Evolutionary conservation across 2,888 invertebrate genomes (phyloP), one percentile per base, ranked within the genome.

Genomic region (Dexiosoma caninum): DNA sequence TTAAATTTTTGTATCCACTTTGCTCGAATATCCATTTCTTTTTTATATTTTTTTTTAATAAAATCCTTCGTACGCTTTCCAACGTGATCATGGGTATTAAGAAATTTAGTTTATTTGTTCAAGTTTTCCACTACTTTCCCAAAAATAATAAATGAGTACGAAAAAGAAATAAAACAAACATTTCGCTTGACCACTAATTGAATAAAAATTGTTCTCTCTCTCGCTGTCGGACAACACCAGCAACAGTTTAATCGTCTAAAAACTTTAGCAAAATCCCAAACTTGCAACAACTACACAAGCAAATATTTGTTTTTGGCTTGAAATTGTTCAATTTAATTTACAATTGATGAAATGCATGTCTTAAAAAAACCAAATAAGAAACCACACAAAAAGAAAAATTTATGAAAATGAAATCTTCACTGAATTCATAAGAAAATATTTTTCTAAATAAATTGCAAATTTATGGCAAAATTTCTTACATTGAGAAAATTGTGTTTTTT

Each of bases 131-230:
- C 42, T 23, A 12, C 4, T 23, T 12, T 23, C 12, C 5, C 4
- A 5, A 46, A 46, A 21, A 46, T 9, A 8, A 1, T 19, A 6
- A 19, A 8, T 8, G 16, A 42, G 14, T 19, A 21, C 10, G n/a
- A n/a, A n/a, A 27, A 49, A 23, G 10, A 23, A 1, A 44, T 19
- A 14, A 14, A 67, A 69, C 9, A 32, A 3, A 44, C 32, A 57
- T 14, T 14, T 14, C 32, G n/a, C 23, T 32, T 32, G 35, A 75
- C 67, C 59, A 42, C 46, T 75, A 51, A 75, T 67, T 57, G 40
- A 40, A 30, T 21, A 21, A 21, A 75, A 66, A 30, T 51, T 14
- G n/a, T 27, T 27, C 27, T 27, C 6, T 27, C 27, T n/a, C n/a
- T n/a, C n/a, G n/a, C n/a, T n/a, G n/a, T n/a, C n/a, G n/a, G n/a